Base-by-base conservation (phyloP, 2,888 invertebrate genomes). In the Abrostola tripartita region DNA sequence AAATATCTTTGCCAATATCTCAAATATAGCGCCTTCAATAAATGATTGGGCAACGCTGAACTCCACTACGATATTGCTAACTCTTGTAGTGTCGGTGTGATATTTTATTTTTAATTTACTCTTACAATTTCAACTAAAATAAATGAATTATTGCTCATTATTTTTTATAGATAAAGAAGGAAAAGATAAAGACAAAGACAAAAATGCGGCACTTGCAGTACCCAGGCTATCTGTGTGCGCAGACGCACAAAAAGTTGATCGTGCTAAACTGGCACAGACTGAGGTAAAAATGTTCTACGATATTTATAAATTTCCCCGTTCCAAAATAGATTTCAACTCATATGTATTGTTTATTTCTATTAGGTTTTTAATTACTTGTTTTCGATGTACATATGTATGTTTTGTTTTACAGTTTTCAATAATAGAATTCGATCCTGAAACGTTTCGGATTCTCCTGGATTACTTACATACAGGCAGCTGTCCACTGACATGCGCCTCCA, bases 341-440 rank as follows among this genome's bases (percentile, higher is more conserved):
- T 12, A 36, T n/a, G 24, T 41, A 54, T 62, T 56, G 50, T 58
- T 53, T 41, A 10, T 36, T 50, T 37, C 12, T 14, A n/a, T 47
- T 49, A 36, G 37, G 40, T 42, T 14, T 53, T 55, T 49, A 56
- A 44, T 37, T 42, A 37, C 14, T 37, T 47, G 6, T 50, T 35
- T n/a, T 52, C 24, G 4, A 24, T 24, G 24, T 24, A n/a, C n/a
- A 37, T 47, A 54, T 52, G 12, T 59, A 10, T 59, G 24, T 67
- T 56, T 81, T 79, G 59, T 72, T 61, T 92, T 92, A n/a, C 94
- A 97, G 97, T 98, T 98, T 93, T 97, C 97, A 76, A 98, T 98
- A 87, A 98, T 98, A 86, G 98, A 98, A 92, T 98, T 98, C 91
- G 98, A 98, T 92, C 97, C 98, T 51, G 98, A 98, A 78, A 98